Evolutionary conservation across 2,888 invertebrate species (phyloP).

Genomic region (Pterobdella sp.): DNA sequence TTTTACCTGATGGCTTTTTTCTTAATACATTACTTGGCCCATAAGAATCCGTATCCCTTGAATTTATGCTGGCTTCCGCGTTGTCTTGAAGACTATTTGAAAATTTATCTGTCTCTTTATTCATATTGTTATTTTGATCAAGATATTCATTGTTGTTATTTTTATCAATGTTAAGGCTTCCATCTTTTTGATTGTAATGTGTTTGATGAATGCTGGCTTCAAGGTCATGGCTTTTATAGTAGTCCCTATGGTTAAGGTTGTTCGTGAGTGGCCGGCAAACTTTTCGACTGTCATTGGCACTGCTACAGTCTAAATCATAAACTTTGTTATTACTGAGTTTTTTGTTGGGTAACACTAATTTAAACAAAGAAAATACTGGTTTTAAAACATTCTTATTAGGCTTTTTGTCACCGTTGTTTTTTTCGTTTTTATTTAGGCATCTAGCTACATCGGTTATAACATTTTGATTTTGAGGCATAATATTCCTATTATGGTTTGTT

Average conservation of each 20-base stretch:
- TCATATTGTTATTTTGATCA: neutral
- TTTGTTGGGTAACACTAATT: neutral
- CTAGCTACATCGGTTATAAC: neutral
- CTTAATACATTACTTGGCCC: neutral
- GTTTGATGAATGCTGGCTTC: neutral
- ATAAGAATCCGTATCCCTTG: no score
- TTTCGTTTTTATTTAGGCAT: neutral
- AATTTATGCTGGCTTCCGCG: neutral
- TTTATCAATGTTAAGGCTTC: neutral
- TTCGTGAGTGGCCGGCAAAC: neutral
- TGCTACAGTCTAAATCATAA: neutral
- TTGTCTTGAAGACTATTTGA: neutral
- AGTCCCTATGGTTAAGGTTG: neutral
- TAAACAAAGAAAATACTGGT: neutral
- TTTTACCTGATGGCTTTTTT: neutral
- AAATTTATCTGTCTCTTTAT: neutral
- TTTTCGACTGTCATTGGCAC: neutral
- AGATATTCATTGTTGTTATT: neutral
- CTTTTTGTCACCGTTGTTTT: neutral
- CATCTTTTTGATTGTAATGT: neutral
- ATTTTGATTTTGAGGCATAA: neutral
- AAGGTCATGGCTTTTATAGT: no score
- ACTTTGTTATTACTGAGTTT: neutral
- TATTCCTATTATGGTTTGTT: neutral
- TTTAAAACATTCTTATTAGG: neutral